These are phyloP conservation scores for Oreochromis spilurus DNA, from an alignment of 2,113 vertebrate species.

Conservation along the genomic window DNA sequence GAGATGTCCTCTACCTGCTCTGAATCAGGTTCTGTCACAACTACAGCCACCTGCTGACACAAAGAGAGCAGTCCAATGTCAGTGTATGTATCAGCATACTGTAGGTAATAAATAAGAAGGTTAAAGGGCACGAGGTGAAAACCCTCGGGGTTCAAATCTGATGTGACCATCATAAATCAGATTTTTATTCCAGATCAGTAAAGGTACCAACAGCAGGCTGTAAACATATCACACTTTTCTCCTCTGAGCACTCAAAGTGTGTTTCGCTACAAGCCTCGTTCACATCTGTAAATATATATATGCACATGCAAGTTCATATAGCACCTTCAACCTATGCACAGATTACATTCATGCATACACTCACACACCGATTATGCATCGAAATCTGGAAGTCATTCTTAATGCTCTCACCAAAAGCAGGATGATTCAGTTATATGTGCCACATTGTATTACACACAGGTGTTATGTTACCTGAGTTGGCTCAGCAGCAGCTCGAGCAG, in stretches of 20 bases:
- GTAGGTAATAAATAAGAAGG: background rate
- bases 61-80: background rate
- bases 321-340: background rate
- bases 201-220: background rate
- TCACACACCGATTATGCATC: background rate
- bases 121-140: background rate
- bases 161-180: background rate
- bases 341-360: background rate
- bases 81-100: accelerated
- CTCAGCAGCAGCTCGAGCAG: background rate
- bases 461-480: conserved; percentile 52
- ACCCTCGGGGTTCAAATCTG: background rate
- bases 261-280: background rate
- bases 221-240: accelerated
- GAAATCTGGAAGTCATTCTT: background rate
- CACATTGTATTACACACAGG: background rate
- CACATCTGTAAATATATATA: background rate
- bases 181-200: background rate
- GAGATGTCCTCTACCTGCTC: conserved; percentile 58
- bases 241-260: background rate
- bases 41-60: conserved; percentile 61
- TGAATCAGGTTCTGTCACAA: conserved; percentile 60
- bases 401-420: background rate
- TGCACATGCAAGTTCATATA: background rate
- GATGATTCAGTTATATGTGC: background rate